phyloP scores from a whole-genome alignment of 30 jellyfish, hydroid and myxozoan genomes.

The Hydractinia echinata region DNA sequence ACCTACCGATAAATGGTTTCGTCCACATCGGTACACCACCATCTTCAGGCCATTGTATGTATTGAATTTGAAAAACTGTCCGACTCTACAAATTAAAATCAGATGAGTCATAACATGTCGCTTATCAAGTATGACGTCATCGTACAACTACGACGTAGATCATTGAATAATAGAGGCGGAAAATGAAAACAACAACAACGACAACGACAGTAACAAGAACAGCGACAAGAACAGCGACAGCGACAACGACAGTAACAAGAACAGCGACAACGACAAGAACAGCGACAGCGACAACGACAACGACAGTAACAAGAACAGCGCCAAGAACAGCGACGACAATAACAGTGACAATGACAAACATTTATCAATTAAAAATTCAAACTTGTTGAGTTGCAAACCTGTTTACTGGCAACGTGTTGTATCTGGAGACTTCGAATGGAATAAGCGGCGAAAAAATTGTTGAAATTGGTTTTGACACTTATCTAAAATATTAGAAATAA shows the following conservation, averaged over 20 bases:
- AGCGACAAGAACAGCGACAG: no score
- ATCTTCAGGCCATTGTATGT: slow-evolving; percentile 79
- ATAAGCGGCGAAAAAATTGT: slow-evolving; percentile 11
- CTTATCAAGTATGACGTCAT: not conserved
- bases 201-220: no score
- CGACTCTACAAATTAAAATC: slow-evolving; percentile 32
- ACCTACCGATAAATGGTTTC: slow-evolving; percentile 64
- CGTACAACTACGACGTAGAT: no score
- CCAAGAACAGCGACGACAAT: no score
- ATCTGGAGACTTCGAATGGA: slow-evolving; percentile 26
- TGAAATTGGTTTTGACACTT: slow-evolving; percentile 3
- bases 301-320: no score
- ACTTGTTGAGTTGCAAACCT: not conserved
- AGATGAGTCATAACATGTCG: not conserved
- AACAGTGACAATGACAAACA: no score
- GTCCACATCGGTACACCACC: slow-evolving; percentile 74
- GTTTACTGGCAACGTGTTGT: slow-evolving; percentile 2
- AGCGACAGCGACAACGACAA: no score
- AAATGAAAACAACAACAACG: no score
- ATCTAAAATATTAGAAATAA: not conserved
- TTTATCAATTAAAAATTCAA: no score
- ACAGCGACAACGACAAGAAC: no score
- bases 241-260: no score
- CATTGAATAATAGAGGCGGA: no score
- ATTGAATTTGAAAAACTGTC: slow-evolving; percentile 83